These are phyloP conservation scores for Poecilia latipinna DNA, from an alignment of 2,113 vertebrate genomes.

Conservation along the genomic window DNA sequence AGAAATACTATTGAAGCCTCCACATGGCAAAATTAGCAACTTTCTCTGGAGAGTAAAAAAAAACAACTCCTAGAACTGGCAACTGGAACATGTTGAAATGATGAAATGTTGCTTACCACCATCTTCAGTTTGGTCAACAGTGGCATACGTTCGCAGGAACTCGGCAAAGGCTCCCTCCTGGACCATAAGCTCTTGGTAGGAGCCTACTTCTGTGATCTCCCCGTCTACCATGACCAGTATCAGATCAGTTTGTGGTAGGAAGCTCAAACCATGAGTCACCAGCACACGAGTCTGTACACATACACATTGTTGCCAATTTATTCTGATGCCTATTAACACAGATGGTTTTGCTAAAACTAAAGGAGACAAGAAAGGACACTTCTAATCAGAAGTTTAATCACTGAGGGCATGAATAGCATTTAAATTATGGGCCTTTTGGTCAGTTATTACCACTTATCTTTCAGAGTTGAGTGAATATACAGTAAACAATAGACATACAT, in stretches of 20 bases:
- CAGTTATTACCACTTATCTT: no score
- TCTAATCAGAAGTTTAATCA: no score
- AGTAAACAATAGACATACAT: no score
- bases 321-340: no score
- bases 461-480: no score
- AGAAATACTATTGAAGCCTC: no score
- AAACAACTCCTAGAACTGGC: not conserved
- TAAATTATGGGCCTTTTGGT: no score
- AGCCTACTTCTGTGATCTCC: constrained; percentile 92
- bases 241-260: constrained; percentile 87
- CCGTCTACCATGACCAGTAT: constrained; percentile 94
- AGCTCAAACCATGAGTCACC: constrained; percentile 92
- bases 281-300: constrained; percentile 87
- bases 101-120: constrained; percentile 48
- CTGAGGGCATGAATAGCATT: no score
- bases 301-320: not conserved
- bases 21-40: no score
- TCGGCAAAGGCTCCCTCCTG: constrained; percentile 91
- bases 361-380: no score
- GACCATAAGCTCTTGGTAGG: constrained; percentile 89
- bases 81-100: not conserved
- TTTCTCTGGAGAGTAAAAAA: no score
- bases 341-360: no score
- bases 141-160: constrained; percentile 87
- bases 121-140: constrained; percentile 78